phyloP scores from a whole-genome alignment of 1,140 invertebrate species.

The Trichonephila inaurata region DNA sequence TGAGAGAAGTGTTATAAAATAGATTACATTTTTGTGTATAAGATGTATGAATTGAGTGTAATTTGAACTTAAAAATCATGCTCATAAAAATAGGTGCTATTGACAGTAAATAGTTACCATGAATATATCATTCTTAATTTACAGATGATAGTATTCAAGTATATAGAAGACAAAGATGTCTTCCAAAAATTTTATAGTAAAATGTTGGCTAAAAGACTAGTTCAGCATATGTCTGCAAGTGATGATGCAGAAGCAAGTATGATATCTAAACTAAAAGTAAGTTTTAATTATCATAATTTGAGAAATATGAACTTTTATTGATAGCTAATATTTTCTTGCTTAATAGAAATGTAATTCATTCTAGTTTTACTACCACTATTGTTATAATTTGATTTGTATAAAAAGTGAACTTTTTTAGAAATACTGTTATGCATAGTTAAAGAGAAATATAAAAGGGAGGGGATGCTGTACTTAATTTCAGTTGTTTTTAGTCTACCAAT shows the following conservation, averaged over 20 bases:
- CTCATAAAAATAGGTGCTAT: background rate
- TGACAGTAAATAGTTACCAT: background rate
- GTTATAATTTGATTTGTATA: background rate
- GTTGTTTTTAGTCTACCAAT: too few species aligned
- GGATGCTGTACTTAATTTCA: too few species aligned
- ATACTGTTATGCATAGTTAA: too few species aligned
- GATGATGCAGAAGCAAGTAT: slow-evolving; percentile 99
- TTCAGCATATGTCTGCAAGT: slow-evolving; percentile 98
- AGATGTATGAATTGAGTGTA: too few species aligned
- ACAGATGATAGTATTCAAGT: slow-evolving; percentile 98
- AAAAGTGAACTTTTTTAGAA: background rate
- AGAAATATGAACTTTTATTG: too few species aligned
- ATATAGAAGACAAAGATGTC: slow-evolving; percentile 99
- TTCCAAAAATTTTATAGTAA: slow-evolving; percentile 99
- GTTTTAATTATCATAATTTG: background rate
- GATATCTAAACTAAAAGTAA: slow-evolving; percentile 98
- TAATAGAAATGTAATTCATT: too few species aligned
- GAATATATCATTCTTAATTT: background rate
- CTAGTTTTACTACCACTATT: background rate
- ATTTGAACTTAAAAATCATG: background rate
- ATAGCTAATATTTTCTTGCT: too few species aligned
- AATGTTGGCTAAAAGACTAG: slow-evolving; percentile 98
- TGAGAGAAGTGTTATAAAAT: too few species aligned
- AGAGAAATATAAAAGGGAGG: too few species aligned
- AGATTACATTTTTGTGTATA: too few species aligned